phyloP scores from a whole-genome alignment of 2,888 invertebrate genomes.

The Pammene aurita region DNA sequence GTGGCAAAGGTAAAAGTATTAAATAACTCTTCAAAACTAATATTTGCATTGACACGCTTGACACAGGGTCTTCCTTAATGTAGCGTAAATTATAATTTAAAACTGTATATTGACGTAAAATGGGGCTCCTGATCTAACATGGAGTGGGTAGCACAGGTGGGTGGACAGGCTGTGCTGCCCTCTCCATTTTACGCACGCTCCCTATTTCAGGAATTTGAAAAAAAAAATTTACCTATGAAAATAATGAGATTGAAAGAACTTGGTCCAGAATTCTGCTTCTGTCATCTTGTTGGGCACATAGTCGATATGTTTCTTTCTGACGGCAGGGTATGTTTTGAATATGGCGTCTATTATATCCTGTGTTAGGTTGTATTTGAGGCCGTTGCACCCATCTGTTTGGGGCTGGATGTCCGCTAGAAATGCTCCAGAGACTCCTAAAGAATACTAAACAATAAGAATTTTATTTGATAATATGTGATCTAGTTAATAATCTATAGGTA shows the following conservation, averaged over 20 bases:
- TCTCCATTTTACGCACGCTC: too few species aligned
- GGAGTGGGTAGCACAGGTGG: too few species aligned
- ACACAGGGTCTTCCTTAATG: too few species aligned
- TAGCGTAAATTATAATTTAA: too few species aligned
- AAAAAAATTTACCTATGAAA: conserved; percentile 88
- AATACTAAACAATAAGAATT: background rate
- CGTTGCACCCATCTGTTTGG: conserved; percentile 98
- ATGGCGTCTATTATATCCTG: conserved; percentile 98
- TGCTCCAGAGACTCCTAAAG: conserved; percentile 87
- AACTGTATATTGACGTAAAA: too few species aligned
- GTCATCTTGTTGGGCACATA: conserved; percentile 97
- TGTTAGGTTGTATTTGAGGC: conserved; percentile 98
- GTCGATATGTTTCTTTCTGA: conserved; percentile 97
- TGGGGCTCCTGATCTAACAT: too few species aligned
- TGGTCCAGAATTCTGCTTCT: conserved; percentile 99
- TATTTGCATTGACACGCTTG: too few species aligned
- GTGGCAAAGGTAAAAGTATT: too few species aligned
- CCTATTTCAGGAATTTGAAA: too few species aligned
- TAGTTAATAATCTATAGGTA: too few species aligned
- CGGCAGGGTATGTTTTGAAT: conserved; percentile 99
- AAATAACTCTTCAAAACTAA: too few species aligned
- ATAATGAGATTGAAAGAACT: conserved; percentile 99
- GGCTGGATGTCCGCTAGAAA: conserved; percentile 97
- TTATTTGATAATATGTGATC: background rate
- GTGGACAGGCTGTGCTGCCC: too few species aligned